A percentile compares a stretch with the other conserved stretches of the same genome.
Conservation (phyloP, 1,140 invertebrate genomes). For the Drosophila oshimai region DNA sequence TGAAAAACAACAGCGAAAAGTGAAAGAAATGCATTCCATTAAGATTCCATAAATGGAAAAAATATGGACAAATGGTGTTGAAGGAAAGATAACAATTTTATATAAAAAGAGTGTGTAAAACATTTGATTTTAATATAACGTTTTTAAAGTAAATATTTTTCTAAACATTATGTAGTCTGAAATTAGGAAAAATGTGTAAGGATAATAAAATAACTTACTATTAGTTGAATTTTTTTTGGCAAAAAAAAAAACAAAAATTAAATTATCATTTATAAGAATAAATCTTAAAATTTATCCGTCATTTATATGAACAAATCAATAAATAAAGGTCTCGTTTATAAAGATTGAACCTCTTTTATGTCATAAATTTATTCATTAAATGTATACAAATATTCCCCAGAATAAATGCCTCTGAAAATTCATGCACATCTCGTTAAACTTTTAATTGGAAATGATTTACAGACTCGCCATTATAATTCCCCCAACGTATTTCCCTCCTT, state of each 20-base stretch:
- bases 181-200: no score
- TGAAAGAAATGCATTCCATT: slow-evolving; percentile 24
- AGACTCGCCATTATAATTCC: slow-evolving; percentile 2
- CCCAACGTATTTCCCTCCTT: not conserved
- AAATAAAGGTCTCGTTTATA: no score
- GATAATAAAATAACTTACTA: no score
- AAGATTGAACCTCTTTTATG: not conserved
- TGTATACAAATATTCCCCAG: no score
- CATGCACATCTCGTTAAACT: not conserved
- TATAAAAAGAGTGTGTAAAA: not conserved
- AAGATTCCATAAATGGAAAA: not conserved
- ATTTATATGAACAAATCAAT: no score
- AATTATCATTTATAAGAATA: no score
- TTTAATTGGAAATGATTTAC: slow-evolving; percentile 22
- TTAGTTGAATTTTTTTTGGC: no score
- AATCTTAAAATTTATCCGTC: no score
- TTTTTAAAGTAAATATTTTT: no score
- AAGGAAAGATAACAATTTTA: not conserved
- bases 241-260: no score
- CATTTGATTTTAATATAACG: not conserved
- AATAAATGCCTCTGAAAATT: no score
- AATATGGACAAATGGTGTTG: not conserved
- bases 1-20: slow-evolving; percentile 12
- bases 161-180: no score
- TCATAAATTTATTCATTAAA: not conserved